phyloP scores from a whole-genome alignment of 2,113 vertebrate genomes.

The Otis tarda region DNA sequence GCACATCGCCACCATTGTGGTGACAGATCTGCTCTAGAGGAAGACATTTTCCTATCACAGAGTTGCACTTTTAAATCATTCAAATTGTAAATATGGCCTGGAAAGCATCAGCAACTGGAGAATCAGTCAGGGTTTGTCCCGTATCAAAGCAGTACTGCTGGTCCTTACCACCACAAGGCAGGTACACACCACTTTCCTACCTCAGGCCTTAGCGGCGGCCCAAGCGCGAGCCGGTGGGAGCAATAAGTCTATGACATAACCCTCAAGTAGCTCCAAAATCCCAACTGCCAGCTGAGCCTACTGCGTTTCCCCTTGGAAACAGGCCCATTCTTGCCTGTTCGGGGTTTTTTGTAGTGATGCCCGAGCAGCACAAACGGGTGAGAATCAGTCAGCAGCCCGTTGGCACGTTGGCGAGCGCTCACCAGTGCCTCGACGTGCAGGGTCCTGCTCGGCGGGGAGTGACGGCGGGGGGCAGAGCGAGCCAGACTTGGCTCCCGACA shows the following conservation, averaged over 20 bases:
- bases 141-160: neutral
- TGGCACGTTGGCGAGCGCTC: neutral
- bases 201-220: neutral
- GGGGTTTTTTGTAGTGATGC: neutral
- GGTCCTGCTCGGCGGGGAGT: rapidly evolving
- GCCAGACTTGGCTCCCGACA: neutral
- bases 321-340: neutral
- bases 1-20: neutral
- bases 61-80: neutral
- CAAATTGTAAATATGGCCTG: neutral
- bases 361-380: neutral
- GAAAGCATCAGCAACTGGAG: neutral
- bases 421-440: neutral
- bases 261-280: neutral
- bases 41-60: neutral
- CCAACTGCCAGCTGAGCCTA: neutral
- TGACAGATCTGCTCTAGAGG: neutral
- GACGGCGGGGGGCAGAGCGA: rapidly evolving
- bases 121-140: neutral
- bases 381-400: neutral
- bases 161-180: neutral
- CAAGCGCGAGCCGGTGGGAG: neutral
- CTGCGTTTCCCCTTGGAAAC: neutral
- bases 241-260: rapidly evolving
- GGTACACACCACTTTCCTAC: rapidly evolving